Conservation (phyloP, 2,888 invertebrate genomes). For the Tachystola acroxantha region DNA sequence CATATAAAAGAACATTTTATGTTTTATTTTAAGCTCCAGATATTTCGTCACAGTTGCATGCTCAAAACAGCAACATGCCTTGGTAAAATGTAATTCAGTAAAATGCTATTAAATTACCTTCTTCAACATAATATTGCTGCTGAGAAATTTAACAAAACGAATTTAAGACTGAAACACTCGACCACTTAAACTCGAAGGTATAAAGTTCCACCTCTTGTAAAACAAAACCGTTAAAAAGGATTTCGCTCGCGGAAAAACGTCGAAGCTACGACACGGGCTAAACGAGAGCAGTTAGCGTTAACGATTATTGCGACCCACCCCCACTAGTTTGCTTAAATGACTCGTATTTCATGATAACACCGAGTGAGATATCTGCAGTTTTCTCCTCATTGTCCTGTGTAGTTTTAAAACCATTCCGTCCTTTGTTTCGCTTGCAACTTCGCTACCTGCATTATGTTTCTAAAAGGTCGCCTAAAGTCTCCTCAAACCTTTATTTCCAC, state of each 20-base stretch:
- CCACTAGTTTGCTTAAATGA: conserved; percentile 52
- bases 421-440: not conserved
- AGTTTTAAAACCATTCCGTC: not conserved
- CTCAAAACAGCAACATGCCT: too few species aligned
- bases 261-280: conserved; percentile 36
- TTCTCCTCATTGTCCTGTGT: not conserved
- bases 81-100: too few species aligned
- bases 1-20: too few species aligned
- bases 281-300: conserved; percentile 52
- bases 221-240: conserved; percentile 39
- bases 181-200: conserved; percentile 4
- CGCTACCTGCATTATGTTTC: not conserved
- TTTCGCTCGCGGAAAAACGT: conserved; percentile 37
- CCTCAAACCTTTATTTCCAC: not conserved
- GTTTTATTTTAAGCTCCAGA: too few species aligned
- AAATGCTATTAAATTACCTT: too few species aligned
- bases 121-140: too few species aligned
- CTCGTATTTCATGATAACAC: conserved; percentile 49
- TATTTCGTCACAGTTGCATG: too few species aligned
- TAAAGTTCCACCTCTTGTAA: conserved; percentile 12
- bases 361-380: conserved; percentile 12
- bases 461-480: not conserved
- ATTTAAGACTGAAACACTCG: not conserved
- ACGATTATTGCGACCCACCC: conserved; percentile 49
- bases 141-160: not conserved